Evolutionary conservation across 2,113 vertebrate species (phyloP).

Genomic region (Promerops cafer): DNA sequence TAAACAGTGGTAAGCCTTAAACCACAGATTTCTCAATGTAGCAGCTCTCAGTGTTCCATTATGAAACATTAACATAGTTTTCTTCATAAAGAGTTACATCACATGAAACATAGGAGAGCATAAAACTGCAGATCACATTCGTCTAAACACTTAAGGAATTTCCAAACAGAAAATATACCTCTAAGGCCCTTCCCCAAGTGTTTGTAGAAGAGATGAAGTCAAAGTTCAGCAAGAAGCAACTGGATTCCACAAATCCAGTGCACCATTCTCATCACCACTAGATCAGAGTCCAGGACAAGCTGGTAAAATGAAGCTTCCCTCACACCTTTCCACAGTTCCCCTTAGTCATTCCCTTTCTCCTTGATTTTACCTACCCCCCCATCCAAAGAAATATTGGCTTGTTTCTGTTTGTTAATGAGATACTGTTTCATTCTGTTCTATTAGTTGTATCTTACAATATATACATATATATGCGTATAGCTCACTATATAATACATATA

Average conservation of each 20-base stretch:
- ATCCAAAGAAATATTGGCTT: background rate
- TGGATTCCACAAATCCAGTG: background rate
- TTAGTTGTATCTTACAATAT: background rate
- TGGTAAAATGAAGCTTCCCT: background rate
- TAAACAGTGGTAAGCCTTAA: background rate
- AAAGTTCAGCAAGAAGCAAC: background rate
- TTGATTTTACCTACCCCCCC: background rate
- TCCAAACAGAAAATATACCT: background rate
- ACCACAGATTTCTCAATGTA: background rate
- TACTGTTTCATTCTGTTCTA: background rate
- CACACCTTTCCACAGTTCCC: background rate
- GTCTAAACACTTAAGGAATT: background rate
- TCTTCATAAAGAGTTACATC: background rate
- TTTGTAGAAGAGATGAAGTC: background rate
- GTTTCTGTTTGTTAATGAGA: background rate
- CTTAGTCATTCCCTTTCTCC: background rate
- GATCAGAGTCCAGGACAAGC: background rate
- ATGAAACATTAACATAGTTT: background rate
- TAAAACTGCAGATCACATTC: background rate
- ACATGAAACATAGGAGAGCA: background rate
- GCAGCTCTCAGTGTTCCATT: background rate
- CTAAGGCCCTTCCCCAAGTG: background rate
- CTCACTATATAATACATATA: background rate
- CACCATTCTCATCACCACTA: background rate
- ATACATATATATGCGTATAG: background rate